Evolutionary conservation across 2,888 invertebrate species (phyloP), one percentile per base, ranked within the genome.

Genomic region (Drosophila demipolita): DNA sequence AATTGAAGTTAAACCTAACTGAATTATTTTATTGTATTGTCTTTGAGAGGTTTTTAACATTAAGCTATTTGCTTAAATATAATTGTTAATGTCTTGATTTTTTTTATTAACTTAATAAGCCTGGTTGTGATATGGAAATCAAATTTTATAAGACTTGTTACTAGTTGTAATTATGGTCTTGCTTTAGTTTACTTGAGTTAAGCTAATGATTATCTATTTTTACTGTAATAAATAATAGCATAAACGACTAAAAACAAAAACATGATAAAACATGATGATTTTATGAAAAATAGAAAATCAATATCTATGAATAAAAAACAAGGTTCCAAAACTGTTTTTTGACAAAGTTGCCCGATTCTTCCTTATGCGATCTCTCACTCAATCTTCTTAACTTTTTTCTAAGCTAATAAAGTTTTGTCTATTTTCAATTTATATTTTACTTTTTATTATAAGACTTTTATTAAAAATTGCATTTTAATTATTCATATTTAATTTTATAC

Each of bases 301-400:
- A 29, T 29, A n/a, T 40, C n/a, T n/a, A n/a, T 5, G 9, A 11
- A 26, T 26, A 26, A 11, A 40, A 40, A n/a, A 40, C 5, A 5
- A 40, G 40, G 2, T n/a, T n/a, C 2, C 11, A 5, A 11, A n/a
- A 1, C 1, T 1, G 11, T 9, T 40, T 4, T 38, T 38, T 40
- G 0, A 9, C 2, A 9, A 9, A n/a, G 1, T 40, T 5, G 4
- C 1, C 40, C 1, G 9, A n/a, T 1, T 40, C 2, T 5, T 11
- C 11, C 11, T 42, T 11, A 9, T 1, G 4, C 5, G n/a, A 29
- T 29, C 2, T 1, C n/a, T 40, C 11, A 40, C 5, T 40, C 2
- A 9, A 0, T 38, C 8, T 38, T 38, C 38, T 38, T 4, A 38
- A 9, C 1, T 9, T 40, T 40, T 40, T 38, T 38, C 17, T 17